Evolutionary conservation across 2,888 invertebrate genomes (phyloP), one percentile per base, ranked within the genome.

Genomic region (Oscheius onirici): DNA sequence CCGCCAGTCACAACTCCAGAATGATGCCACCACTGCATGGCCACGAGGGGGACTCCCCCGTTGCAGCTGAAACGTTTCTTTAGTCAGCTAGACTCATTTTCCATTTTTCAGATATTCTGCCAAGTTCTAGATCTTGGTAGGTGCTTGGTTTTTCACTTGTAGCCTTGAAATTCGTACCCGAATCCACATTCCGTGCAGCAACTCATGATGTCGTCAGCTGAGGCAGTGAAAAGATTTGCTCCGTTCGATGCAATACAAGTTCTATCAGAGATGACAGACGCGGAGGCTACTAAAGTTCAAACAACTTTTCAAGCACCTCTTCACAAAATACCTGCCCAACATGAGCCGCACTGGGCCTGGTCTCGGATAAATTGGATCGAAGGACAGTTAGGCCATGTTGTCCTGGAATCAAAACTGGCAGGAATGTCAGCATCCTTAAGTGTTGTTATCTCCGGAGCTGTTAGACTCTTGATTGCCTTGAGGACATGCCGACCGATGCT

Each of bases 21-120:
- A 13, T 52, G 26, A 34, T 34, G 34, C 34, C 34, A 46, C 46
- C 61, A n/a, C 24, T 34, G 3, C 24, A 34, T 43, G 63, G 43
- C 43, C 74, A 78, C 28, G 40, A 24, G 40, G 74, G 75, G 43
- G 22, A 46, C 0, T 75, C 77, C 5, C 72, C 54, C 6, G 63
- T 57, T 0, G 75, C 75, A 8, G 75, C 75, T 43, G 71, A 34
- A 46, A 43, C 8, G 10, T 8, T 11, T 11, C 8, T 43, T 8
- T 43, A 11, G 43, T 8, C 43, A 43, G 13, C 43, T 43, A 43
- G 13, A 43, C 10, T 11, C 43, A 13, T 43, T 43, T 43, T 13
- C 15, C 10, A 43, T 43, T 11, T 43, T 43, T 11, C 10, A 43
- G 43, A 13, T 13, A 13, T 43, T 43, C 43, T 43, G 10, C 43